Evolutionary conservation across 2,113 vertebrate genomes (phyloP).

Genomic region (Synchiropus splendidus): DNA sequence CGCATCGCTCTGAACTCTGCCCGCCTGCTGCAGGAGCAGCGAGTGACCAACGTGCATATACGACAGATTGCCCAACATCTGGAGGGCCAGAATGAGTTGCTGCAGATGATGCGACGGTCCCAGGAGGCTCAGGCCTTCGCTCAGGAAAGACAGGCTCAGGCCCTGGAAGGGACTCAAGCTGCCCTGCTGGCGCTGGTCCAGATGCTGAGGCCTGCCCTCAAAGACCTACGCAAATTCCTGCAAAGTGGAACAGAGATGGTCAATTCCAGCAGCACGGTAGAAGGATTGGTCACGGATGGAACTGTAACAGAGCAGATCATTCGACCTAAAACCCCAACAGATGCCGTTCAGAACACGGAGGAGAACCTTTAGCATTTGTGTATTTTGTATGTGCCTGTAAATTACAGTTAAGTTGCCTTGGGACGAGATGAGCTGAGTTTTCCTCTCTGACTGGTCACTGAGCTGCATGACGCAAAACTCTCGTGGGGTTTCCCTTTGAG

Average conservation of each 20-base stretch:
- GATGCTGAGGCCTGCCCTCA: slow-evolving; percentile 86
- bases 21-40: slow-evolving; percentile 91
- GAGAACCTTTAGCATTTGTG: slow-evolving; percentile 43
- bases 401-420: too few species aligned
- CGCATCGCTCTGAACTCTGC: slow-evolving; percentile 92
- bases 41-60: slow-evolving; percentile 89
- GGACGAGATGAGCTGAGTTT: too few species aligned
- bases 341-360: slow-evolving; percentile 23
- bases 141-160: slow-evolving; percentile 91
- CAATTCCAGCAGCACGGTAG: slow-evolving; percentile 35
- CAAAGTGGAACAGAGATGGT: slow-evolving; percentile 69
- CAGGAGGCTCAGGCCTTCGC: slow-evolving; percentile 91
- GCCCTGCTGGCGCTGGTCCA: slow-evolving; percentile 86
- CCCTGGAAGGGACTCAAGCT: slow-evolving; percentile 90
- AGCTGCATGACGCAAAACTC: too few species aligned
- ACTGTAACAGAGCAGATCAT: slow-evolving; percentile 25
- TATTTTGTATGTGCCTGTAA: too few species aligned
- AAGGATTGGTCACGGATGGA: slow-evolving; percentile 11
- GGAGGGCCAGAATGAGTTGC: slow-evolving; percentile 89
- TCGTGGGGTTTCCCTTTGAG: too few species aligned
- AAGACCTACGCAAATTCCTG: slow-evolving; percentile 86
- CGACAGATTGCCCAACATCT: slow-evolving; percentile 93
- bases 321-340: slow-evolving; percentile 29
- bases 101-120: slow-evolving; percentile 89
- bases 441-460: too few species aligned